These are phyloP conservation scores for Pitangus sulphuratus DNA, from an alignment of 2,797 vertebrate genomes.

Conservation along the genomic window DNA sequence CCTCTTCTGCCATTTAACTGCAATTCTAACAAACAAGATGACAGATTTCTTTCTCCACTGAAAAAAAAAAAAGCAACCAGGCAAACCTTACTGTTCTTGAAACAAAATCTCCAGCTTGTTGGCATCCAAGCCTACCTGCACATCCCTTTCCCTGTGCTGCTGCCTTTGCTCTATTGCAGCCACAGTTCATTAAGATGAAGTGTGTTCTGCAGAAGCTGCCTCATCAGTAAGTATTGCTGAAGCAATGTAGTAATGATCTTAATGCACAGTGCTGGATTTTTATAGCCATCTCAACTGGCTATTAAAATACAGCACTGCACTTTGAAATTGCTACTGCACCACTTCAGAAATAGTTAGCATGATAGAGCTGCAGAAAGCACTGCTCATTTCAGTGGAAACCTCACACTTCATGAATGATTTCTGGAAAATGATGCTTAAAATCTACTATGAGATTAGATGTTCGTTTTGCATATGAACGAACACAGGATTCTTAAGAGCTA, in stretches of 20 bases:
- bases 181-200: constrained; percentile 47
- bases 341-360: constrained; percentile 25
- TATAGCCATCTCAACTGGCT: constrained; percentile 49
- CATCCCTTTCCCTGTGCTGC: not conserved
- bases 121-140: not conserved
- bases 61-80: not conserved
- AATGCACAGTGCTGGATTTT: constrained; percentile 38
- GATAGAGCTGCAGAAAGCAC: not conserved
- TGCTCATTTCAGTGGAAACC: not conserved
- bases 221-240: constrained; percentile 63
- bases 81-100: not conserved
- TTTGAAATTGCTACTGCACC: constrained; percentile 35
- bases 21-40: not conserved
- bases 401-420: not conserved
- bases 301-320: constrained; percentile 54
- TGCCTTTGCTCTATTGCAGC: not conserved
- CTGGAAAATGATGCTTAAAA: not conserved
- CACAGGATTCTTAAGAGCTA: not conserved
- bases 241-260: constrained; percentile 63
- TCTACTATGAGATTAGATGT: not conserved
- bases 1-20: not conserved
- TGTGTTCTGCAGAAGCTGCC: constrained; percentile 18
- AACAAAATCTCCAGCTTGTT: not conserved
- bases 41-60: not conserved
- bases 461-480: not conserved